These are phyloP conservation scores for Candidula unifasciata DNA, from an alignment of 2,888 invertebrate species.

Conservation along the genomic window DNA sequence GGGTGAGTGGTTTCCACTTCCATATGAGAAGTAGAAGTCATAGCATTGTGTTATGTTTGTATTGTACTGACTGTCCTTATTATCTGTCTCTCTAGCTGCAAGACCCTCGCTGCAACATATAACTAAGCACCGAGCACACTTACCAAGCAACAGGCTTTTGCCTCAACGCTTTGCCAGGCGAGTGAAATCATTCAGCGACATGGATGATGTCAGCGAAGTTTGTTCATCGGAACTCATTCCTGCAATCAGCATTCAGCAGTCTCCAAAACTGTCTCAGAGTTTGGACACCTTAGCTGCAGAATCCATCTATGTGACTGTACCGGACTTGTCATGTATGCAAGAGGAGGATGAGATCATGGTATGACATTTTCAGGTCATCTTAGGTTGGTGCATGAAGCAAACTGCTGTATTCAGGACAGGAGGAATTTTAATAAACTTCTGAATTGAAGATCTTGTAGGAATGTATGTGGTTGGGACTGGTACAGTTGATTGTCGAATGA, in stretches of 20 bases:
- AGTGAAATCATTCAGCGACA: neutral
- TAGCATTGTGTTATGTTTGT: neutral
- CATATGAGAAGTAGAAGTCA: too few relatives aligned
- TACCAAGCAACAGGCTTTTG: slow-evolving; percentile 60
- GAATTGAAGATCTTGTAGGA: too few relatives aligned
- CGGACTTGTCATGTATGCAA: slow-evolving; percentile 5
- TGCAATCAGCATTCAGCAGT: slow-evolving; percentile 31
- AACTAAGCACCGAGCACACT: slow-evolving; percentile 64
- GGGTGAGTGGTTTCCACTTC: too few relatives aligned
- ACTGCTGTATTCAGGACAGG: too few relatives aligned
- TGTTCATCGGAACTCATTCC: slow-evolving; percentile 31
- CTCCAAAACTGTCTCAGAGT: neutral
- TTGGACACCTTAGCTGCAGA: slow-evolving; percentile 35
- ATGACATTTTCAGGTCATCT: slow-evolving; percentile 8
- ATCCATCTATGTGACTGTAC: slow-evolving; percentile 40
- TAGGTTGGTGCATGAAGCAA: too few relatives aligned
- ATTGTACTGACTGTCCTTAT: neutral
- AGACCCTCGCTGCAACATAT: slow-evolving; percentile 66
- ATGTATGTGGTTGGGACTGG: too few relatives aligned
- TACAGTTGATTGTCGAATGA: too few relatives aligned
- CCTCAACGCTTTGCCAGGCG: slow-evolving; percentile 27
- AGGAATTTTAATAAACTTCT: too few relatives aligned
- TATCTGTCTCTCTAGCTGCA: slow-evolving; percentile 60
- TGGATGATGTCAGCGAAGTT: slow-evolving; percentile 45
- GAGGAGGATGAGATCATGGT: slow-evolving; percentile 53